phyloP scores from a whole-genome alignment of 2,888 invertebrate species.

The Rhagophthalmus giganteus region DNA sequence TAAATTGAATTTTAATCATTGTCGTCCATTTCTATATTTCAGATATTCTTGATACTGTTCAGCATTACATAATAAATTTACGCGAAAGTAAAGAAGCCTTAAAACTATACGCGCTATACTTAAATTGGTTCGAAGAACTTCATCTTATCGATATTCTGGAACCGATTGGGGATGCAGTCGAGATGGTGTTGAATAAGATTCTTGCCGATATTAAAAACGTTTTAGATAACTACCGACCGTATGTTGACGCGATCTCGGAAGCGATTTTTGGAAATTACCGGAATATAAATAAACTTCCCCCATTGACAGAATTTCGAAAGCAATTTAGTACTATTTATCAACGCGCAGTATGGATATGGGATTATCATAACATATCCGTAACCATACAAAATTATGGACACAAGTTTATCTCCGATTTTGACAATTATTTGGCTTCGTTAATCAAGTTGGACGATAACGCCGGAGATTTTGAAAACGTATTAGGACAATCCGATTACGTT shows the following conservation, averaged over 20 bases:
- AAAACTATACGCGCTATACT: constrained; percentile 30
- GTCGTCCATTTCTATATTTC: no score
- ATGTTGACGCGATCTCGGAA: constrained; percentile 42
- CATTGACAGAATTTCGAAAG: constrained; percentile 53
- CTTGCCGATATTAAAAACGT: constrained; percentile 33
- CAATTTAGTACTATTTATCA: constrained; percentile 53
- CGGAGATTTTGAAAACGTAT: constrained; percentile 32
- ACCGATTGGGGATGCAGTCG: constrained; percentile 36
- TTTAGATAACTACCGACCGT: constrained; percentile 34
- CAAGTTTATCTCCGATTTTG: constrained; percentile 53
- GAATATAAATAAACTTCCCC: constrained; percentile 55
- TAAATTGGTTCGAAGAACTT: constrained; percentile 37
- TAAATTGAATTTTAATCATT: no score
- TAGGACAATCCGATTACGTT: constrained; percentile 58
- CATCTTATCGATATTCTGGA: constrained; percentile 35
- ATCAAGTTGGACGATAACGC: constrained; percentile 29
- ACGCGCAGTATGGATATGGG: constrained; percentile 53
- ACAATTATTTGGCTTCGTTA: constrained; percentile 51
- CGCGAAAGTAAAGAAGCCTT: constrained; percentile 36
- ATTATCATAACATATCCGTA: constrained; percentile 56
- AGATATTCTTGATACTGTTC: constrained; percentile 36
- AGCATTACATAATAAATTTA: constrained; percentile 35
- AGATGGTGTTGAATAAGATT: constrained; percentile 34
- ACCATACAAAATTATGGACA: constrained; percentile 53
- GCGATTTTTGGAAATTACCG: constrained; percentile 55